Conservation (phyloP, 2,888 invertebrate species). For the Rhagium mordax region DNA sequence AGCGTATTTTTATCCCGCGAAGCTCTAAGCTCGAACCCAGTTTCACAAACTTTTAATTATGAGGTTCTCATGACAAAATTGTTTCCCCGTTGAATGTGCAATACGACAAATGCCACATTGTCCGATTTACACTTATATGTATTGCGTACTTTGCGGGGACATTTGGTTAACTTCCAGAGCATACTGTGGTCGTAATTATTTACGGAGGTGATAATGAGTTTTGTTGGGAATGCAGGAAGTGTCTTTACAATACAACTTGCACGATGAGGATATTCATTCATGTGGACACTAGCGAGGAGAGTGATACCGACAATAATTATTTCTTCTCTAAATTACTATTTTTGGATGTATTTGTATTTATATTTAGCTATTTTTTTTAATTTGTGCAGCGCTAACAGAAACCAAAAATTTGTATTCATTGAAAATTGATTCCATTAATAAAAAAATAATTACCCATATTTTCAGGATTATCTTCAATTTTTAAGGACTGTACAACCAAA, state of each 20-base stretch:
- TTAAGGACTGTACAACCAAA: too few relatives aligned
- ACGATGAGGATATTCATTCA: not conserved
- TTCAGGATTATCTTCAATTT: too few relatives aligned
- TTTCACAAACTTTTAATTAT: conserved; percentile 25
- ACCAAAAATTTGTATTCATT: too few relatives aligned
- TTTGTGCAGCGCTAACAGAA: too few relatives aligned
- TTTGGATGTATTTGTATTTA: too few relatives aligned
- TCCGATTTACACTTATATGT: not conserved
- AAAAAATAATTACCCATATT: too few relatives aligned
- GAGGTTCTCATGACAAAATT: conserved; percentile 30
- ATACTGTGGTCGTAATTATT: not conserved
- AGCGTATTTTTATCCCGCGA: not conserved
- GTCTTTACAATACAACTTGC: not conserved
- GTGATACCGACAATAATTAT: too few relatives aligned
- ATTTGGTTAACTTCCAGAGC: not conserved
- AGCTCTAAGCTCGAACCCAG: not conserved
- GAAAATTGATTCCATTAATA: too few relatives aligned
- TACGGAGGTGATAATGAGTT: not conserved
- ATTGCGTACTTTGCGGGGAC: not conserved
- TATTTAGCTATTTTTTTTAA: too few relatives aligned
- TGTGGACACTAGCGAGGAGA: too few relatives aligned
- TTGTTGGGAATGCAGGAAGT: not conserved
- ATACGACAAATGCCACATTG: conserved; percentile 19
- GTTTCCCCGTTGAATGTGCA: conserved; percentile 19
- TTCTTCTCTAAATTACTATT: too few relatives aligned